Percentiles rank a stretch among this genome's conserved stretches.
Conservation (phyloP, 2,888 invertebrate genomes). For the Argyresthia albistria region DNA sequence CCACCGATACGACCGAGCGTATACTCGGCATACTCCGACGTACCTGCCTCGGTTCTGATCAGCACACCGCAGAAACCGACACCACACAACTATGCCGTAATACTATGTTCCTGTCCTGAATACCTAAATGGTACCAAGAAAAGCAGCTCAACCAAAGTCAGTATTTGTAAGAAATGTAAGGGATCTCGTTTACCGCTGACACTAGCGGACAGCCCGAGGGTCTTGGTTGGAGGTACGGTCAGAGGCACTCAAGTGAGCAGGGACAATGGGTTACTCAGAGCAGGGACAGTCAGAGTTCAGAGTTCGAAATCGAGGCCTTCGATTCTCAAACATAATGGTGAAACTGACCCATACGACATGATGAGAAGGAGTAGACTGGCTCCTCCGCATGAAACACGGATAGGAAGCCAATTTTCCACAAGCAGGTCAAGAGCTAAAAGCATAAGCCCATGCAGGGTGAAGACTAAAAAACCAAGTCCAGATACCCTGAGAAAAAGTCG, state of each 20-base stretch:
- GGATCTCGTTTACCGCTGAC: conserved; percentile 83
- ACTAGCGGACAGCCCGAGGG: conserved; percentile 70
- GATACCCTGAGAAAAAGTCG: conserved; percentile 50
- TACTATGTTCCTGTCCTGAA: conserved; percentile 86
- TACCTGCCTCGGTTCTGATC: conserved; percentile 57
- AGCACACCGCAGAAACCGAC: conserved; percentile 70
- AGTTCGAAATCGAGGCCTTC: conserved; percentile 74
- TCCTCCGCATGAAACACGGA: conserved; percentile 73
- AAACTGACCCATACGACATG: conserved; percentile 84
- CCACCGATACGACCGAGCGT: conserved; percentile 58
- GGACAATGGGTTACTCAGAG: conserved; percentile 63
- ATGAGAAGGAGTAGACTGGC: conserved; percentile 84
- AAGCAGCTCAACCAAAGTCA: conserved; percentile 80
- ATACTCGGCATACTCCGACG: conserved; percentile 61
- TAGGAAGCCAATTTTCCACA: conserved; percentile 65
- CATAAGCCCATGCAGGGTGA: conserved; percentile 70
- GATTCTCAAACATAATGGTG: conserved; percentile 74
- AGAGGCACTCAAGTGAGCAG: conserved; percentile 63
- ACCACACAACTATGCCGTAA: conserved; percentile 78
- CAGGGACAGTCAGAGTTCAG: conserved; percentile 77
- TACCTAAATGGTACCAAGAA: conserved; percentile 84
- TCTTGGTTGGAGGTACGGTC: conserved; percentile 75
- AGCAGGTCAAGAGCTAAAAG: conserved; percentile 68
- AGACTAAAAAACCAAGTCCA: conserved; percentile 63
- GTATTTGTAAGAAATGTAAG: conserved; percentile 87